Percentiles rank a stretch among this genome's conserved stretches.
These are phyloP conservation scores for Dicentrarchus labrax DNA, from an alignment of 2,113 vertebrate genomes.

Conservation along the genomic window DNA sequence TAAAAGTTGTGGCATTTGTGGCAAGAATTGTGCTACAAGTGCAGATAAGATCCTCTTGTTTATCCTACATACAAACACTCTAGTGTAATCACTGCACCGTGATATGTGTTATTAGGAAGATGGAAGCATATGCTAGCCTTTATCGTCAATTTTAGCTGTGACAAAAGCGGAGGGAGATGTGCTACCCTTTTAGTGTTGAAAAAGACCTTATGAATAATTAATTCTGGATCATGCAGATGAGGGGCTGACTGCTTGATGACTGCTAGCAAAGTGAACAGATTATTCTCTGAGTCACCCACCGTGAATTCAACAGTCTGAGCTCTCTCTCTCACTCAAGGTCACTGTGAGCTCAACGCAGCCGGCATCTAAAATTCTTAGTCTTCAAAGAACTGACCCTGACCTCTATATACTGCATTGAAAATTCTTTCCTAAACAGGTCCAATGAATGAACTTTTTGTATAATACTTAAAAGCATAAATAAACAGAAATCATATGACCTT, in stretches of 20 bases:
- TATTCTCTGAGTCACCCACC: constrained; percentile 69
- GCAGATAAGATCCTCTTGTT: not conserved
- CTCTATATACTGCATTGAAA: constrained; percentile 15
- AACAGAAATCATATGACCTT: constrained; percentile 22
- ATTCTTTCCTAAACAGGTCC: constrained; percentile 28
- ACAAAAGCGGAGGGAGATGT: constrained; percentile 40
- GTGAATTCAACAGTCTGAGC: constrained; percentile 56
- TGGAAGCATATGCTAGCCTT: constrained; percentile 12
- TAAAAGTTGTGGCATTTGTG: not conserved
- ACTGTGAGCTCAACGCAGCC: constrained; percentile 40
- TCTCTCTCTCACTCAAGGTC: constrained; percentile 67
- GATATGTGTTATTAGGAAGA: not conserved
- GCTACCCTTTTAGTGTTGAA: constrained; percentile 49
- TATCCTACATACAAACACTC: constrained; percentile 3
- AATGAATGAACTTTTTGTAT: not conserved
- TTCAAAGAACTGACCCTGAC: constrained; percentile 48
- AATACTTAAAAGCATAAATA: constrained; percentile 17
- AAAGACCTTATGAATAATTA: constrained; percentile 71
- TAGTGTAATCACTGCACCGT: not conserved
- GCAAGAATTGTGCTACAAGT: not conserved
- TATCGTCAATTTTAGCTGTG: constrained; percentile 26
- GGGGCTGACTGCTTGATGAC: constrained; percentile 66
- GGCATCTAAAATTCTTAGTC: constrained; percentile 59
- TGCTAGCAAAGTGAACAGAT: constrained; percentile 70
- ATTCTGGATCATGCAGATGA: constrained; percentile 75